Percentiles rank a stretch among this genome's conserved stretches.
These are phyloP conservation scores for Metellina segmentata DNA, from an alignment of 2,888 invertebrate species.

Conservation along the genomic window DNA sequence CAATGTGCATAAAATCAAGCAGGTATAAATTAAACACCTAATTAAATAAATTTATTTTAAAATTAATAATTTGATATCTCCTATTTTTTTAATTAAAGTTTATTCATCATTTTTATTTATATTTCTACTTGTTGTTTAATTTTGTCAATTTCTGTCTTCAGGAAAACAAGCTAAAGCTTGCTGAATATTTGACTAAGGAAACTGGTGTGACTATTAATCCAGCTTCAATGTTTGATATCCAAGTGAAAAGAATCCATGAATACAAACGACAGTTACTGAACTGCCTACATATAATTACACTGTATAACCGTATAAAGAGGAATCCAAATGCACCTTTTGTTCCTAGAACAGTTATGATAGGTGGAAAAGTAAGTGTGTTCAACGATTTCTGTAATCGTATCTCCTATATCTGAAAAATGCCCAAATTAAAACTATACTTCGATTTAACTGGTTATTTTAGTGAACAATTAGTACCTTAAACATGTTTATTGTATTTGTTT, in stretches of 20 bases:
- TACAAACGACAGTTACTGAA: slow-evolving; percentile 99
- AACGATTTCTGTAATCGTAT: neutral
- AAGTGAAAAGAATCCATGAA: slow-evolving; percentile 99
- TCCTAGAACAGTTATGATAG: slow-evolving; percentile 97
- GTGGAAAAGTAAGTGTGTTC: slow-evolving; percentile 86
- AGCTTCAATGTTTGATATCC: slow-evolving; percentile 98
- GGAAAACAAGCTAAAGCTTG: slow-evolving; percentile 96
- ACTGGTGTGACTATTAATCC: slow-evolving; percentile 95
- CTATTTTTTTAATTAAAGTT: neutral
- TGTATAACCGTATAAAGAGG: slow-evolving; percentile 98
- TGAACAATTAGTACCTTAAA: neutral
- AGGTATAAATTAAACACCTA: slow-evolving; percentile 81
- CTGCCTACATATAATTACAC: slow-evolving; percentile 95
- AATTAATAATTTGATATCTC: neutral
- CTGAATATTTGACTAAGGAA: slow-evolving; percentile 91
- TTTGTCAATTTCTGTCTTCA: slow-evolving; percentile 76
- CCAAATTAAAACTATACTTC: neutral
- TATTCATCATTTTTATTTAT: neutral
- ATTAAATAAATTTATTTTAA: neutral
- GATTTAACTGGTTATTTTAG: neutral
- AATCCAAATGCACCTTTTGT: slow-evolving; percentile 92
- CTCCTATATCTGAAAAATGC: neutral
- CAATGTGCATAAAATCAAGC: slow-evolving; percentile 95
- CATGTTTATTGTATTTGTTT: neutral
- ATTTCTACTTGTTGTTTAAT: neutral